Evolutionary conservation across 2,888 invertebrate species (phyloP), one percentile per base, ranked within the genome.

Genomic region (Julus scanicus): DNA sequence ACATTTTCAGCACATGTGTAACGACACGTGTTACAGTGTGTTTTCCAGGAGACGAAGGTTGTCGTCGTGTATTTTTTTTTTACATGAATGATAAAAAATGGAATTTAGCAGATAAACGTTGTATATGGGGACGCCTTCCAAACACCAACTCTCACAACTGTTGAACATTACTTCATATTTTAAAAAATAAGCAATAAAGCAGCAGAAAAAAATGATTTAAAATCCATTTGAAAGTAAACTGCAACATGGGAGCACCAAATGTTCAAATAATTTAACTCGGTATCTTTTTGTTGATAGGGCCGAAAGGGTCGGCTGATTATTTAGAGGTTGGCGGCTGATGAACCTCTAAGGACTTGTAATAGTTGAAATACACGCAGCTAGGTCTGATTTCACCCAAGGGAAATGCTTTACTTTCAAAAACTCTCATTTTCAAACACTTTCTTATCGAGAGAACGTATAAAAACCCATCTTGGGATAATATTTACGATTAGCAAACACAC

Each of bases 141-240:
- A 80, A 80, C 80, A 71, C 63, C 63, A 80, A 80, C 80, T 80
- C 80, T 80, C 80, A 80, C 80, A 80, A 80, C 80, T 80, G 80
- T 80, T 80, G 80, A 80, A 80, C 80, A 80, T 80, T 80, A 80
- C 37, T 80, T 80, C 80, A 80, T 80, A 80, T 80, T 39, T 44
- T 80, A 80, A 80, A 80, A 80, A 80, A 39, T 80, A 80, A 80
- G 80, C 37, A 39, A 80, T 80, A 37, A 39, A 80, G 13, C 13
- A 37, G 37, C 37, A 80, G 20, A 20, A 80, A 80, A 80, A 80
- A 80, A 80, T 80, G 37, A 80, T 80, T 80, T 80, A 13, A 80
- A 80, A 37, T 80, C 80, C 80, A 80, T 80, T 80, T 37, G 80
- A 80, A 80, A 11, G 15, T 37, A 15, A 80, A 37, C 80, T 80